Percentiles rank a stretch among this genome's conserved stretches.
phyloP scores from a whole-genome alignment of 2,113 vertebrate genomes.

The Dicerorhinus sumatrensis region DNA sequence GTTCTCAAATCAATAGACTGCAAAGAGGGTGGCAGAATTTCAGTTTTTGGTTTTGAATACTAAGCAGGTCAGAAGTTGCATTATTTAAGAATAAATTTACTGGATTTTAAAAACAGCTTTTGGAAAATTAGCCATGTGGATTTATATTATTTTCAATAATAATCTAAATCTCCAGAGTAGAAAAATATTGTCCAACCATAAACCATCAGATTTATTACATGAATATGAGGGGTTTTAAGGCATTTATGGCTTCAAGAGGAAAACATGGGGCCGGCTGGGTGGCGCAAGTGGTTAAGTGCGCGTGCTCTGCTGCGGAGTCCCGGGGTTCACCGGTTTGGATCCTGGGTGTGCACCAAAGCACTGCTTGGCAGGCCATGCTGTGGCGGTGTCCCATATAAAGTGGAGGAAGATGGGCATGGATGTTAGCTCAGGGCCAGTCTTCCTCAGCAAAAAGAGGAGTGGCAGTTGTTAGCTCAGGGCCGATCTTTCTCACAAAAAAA shows the following conservation, averaged over 20 bases:
- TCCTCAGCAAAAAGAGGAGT: too few species aligned
- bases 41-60: conserved; percentile 83
- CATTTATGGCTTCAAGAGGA: conserved; percentile 1
- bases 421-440: too few species aligned
- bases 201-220: not conserved
- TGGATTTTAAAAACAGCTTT: conserved; percentile 63
- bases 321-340: too few species aligned
- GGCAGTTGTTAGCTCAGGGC: too few species aligned
- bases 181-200: not conserved
- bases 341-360: too few species aligned
- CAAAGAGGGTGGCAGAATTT: conserved; percentile 82
- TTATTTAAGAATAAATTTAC: conserved; percentile 84
- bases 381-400: too few species aligned
- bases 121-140: conserved; percentile 39
- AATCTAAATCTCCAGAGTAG: conserved; percentile 38
- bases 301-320: too few species aligned
- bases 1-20: conserved; percentile 80
- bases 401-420: too few species aligned
- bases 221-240: not conserved
- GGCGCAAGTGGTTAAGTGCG: too few species aligned
- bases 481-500: too few species aligned
- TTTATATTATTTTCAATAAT: conserved; percentile 66
- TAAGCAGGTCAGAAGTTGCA: conserved; percentile 85
- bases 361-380: too few species aligned
- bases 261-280: not conserved